These are phyloP conservation scores for Acanthoscelides obtectus DNA, from an alignment of 2,888 invertebrate genomes.

Conservation along the genomic window DNA sequence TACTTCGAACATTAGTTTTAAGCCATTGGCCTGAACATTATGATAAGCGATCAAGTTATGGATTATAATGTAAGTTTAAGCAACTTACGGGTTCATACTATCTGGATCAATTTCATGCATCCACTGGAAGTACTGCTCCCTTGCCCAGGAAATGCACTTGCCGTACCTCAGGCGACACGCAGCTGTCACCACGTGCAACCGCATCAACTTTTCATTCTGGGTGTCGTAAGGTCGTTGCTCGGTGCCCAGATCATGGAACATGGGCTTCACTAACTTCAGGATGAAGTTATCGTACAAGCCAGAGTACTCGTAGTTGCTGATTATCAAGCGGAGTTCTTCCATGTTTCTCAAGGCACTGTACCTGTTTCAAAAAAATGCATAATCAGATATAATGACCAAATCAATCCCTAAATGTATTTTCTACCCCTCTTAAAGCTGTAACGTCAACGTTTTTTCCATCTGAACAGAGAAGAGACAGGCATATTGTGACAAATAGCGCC, in stretches of 20 bases:
- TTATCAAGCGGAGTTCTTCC: slow-evolving; percentile 50
- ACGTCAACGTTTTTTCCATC: too few species aligned
- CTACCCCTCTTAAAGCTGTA: too few species aligned
- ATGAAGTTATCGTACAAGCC: slow-evolving; percentile 45
- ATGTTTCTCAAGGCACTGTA: slow-evolving; percentile 55
- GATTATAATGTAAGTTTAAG: slow-evolving; percentile 1
- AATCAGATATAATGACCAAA: too few species aligned
- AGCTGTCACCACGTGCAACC: slow-evolving; percentile 54
- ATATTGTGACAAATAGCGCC: too few species aligned
- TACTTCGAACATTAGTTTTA: too few species aligned
- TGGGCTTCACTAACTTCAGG: slow-evolving; percentile 31
- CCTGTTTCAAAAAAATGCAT: neutral
- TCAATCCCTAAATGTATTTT: too few species aligned
- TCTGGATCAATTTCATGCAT: slow-evolving; percentile 38
- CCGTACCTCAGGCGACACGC: slow-evolving; percentile 56
- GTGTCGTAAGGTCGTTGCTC: slow-evolving; percentile 50
- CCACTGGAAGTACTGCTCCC: slow-evolving; percentile 45
- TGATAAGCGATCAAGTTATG: neutral
- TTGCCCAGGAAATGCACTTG: slow-evolving; percentile 54
- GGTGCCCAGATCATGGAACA: slow-evolving; percentile 52
- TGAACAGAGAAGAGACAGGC: too few species aligned
- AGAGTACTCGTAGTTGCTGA: slow-evolving; percentile 51
- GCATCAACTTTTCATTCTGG: slow-evolving; percentile 55
- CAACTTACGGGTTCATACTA: slow-evolving; percentile 38
- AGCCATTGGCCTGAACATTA: too few species aligned